Evolutionary conservation across 1,140 invertebrate species (phyloP).

Genomic region (Scaptomyza montana): DNA sequence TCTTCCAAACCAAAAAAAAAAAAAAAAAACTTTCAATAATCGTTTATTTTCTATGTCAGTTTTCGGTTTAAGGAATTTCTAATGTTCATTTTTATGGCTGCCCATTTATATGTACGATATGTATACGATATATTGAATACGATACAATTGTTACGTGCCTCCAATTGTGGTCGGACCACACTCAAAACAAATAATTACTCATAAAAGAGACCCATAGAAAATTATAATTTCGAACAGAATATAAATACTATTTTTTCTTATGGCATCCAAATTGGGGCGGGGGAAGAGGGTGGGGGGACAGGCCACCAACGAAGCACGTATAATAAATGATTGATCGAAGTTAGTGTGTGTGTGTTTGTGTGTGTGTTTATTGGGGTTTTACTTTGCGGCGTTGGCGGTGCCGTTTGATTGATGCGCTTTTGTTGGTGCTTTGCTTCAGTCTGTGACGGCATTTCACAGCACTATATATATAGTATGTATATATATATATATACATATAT

Average conservation of each 20-base stretch:
- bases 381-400: slow-evolving; percentile 62
- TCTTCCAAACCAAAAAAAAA: not conserved
- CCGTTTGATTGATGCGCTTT: slow-evolving; percentile 79
- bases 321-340: slow-evolving; percentile 81
- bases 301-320: slow-evolving; percentile 60
- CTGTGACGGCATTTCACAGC: slow-evolving; percentile 50
- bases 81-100: not conserved
- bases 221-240: slow-evolving; percentile 54
- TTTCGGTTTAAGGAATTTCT: not conserved
- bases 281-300: slow-evolving; percentile 3
- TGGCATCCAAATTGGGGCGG: too few species aligned
- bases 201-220: slow-evolving; percentile 57
- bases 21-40: not conserved
- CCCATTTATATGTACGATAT: not conserved
- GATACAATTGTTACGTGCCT: not conserved
- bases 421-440: slow-evolving; percentile 44
- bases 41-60: not conserved
- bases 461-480: slow-evolving; percentile 21
- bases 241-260: slow-evolving; percentile 1
- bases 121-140: not conserved
- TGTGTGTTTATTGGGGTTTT: slow-evolving; percentile 32
- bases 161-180: slow-evolving; percentile 26
- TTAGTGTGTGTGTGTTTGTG: slow-evolving; percentile 36
- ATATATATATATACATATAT: slow-evolving; percentile 39
- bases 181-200: slow-evolving; percentile 37